phyloP scores from a whole-genome alignment of 2,113 vertebrate genomes.

The Smithornis capensis region DNA sequence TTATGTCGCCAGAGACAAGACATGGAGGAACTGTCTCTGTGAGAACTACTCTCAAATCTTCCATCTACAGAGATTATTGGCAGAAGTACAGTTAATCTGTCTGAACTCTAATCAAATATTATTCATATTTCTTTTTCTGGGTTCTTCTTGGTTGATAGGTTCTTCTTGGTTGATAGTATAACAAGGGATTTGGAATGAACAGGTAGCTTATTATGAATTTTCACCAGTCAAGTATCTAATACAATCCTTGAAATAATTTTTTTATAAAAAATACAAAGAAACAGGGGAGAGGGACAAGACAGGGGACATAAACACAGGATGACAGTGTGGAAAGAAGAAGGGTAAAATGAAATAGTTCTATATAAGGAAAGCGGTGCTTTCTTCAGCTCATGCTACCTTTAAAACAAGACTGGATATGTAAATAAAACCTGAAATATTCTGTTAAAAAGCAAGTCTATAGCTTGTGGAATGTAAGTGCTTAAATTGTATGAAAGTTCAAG shows the following conservation, averaged over 20 bases:
- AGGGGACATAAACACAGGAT: neutral
- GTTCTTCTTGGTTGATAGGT: neutral
- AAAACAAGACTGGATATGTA: neutral
- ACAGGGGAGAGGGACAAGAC: fast-evolving
- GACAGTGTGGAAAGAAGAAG: neutral
- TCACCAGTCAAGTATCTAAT: neutral
- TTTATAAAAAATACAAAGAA: neutral
- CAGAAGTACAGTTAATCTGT: neutral
- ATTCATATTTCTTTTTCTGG: neutral
- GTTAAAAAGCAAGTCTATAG: neutral
- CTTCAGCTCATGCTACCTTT: neutral
- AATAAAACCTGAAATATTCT: neutral
- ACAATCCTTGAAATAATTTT: neutral
- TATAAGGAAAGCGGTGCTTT: neutral
- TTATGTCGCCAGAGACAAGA: neutral
- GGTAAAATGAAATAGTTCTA: neutral
- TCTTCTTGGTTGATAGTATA: neutral
- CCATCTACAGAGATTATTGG: neutral
- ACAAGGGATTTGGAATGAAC: neutral
- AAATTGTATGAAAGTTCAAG: neutral
- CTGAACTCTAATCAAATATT: neutral
- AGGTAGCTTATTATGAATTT: neutral
- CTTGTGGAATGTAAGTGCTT: neutral
- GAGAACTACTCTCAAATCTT: neutral
- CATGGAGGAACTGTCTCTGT: neutral